These are phyloP conservation scores for Tinamus guttatus DNA, from an alignment of 2,113 vertebrate genomes.

Conservation along the genomic window DNA sequence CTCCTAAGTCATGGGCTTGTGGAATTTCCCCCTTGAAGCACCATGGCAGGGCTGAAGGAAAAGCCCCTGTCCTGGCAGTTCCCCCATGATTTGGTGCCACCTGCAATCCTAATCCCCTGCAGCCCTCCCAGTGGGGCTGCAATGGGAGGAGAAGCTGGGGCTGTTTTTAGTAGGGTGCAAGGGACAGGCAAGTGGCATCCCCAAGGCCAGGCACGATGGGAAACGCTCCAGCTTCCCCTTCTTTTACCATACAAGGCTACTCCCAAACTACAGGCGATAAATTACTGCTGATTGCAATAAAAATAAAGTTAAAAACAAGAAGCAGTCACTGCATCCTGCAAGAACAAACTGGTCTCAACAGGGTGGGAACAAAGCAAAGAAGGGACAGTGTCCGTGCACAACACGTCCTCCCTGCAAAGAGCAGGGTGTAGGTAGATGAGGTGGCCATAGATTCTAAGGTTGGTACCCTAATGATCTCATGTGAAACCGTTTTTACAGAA, in stretches of 20 bases:
- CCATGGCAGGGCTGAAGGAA: not conserved
- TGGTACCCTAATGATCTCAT: not conserved
- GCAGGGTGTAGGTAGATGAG: not conserved
- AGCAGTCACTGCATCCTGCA: not conserved
- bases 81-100: rapidly evolving
- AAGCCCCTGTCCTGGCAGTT: not conserved
- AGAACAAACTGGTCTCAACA: not conserved
- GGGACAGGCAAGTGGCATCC: constrained; percentile 20
- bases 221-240: constrained; percentile 54
- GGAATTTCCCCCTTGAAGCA: not conserved
- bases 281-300: constrained; percentile 30
- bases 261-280: constrained; percentile 55
- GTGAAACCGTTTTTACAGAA: too few species aligned
- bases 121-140: not conserved
- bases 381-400: not conserved
- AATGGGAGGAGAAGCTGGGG: not conserved
- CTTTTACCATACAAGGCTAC: constrained; percentile 29
- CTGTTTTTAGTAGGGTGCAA: constrained; percentile 39
- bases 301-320: not conserved
- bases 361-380: constrained; percentile 13
- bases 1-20: not conserved
- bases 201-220: not conserved
- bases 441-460: not conserved
- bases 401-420: not conserved
- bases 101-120: not conserved